These are phyloP conservation scores for Notolabrus celidotus DNA, from an alignment of 2,797 vertebrate species.

Conservation along the genomic window DNA sequence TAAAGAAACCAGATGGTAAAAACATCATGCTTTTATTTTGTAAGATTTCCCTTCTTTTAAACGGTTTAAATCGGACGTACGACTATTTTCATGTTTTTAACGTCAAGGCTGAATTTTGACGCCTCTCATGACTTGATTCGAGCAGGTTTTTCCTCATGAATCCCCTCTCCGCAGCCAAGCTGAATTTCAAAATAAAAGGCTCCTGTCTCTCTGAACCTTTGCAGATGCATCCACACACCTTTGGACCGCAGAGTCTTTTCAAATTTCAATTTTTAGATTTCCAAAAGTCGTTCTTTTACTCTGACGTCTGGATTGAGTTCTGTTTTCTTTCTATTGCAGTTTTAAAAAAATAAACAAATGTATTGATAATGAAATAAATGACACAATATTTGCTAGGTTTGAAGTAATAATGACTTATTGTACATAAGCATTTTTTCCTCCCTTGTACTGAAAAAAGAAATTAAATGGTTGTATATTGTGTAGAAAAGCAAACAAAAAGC, in stretches of 20 bases:
- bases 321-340: slow-evolving; percentile 83
- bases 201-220: slow-evolving; percentile 71
- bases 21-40: slow-evolving; percentile 50
- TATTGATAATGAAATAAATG: slow-evolving; percentile 86
- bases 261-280: slow-evolving; percentile 67
- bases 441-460: slow-evolving; percentile 90
- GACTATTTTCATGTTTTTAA: slow-evolving; percentile 47
- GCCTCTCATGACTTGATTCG: slow-evolving; percentile 38
- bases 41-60: slow-evolving; percentile 38
- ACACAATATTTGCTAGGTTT: slow-evolving; percentile 91
- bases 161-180: slow-evolving; percentile 54
- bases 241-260: slow-evolving; percentile 73
- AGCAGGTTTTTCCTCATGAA: slow-evolving; percentile 40
- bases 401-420: slow-evolving; percentile 95
- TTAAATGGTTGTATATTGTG: slow-evolving; percentile 95
- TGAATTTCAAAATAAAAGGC: slow-evolving; percentile 51
- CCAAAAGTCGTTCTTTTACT: slow-evolving; percentile 68
- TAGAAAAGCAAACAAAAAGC: slow-evolving; percentile 92
- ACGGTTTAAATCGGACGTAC: slow-evolving; percentile 49
- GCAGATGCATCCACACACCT: slow-evolving; percentile 80
- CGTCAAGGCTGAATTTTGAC: slow-evolving; percentile 41
- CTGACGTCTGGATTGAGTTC: slow-evolving; percentile 72
- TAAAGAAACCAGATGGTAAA: slow-evolving; percentile 68
- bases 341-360: slow-evolving; percentile 80
- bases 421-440: slow-evolving; percentile 94